Percentiles rank a stretch among this genome's conserved stretches.
Conservation (phyloP, 2,888 invertebrate genomes). For the Hirudinaria manillensis region DNA sequence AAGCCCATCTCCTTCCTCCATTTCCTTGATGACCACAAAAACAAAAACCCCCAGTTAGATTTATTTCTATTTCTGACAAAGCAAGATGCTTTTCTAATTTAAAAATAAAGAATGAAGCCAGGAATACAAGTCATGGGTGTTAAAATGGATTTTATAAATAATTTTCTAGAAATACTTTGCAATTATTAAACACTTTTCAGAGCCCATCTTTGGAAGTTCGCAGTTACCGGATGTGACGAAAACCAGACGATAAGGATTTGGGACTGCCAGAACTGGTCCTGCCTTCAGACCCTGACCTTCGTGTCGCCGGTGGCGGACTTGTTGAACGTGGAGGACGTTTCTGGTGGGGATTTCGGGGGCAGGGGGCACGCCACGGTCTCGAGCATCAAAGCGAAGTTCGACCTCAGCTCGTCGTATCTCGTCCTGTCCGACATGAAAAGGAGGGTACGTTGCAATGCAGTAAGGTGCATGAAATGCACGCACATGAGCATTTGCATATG, state of each 20-base stretch:
- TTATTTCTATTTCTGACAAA: not conserved
- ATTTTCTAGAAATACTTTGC: no score
- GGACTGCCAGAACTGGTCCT: conserved; percentile 90
- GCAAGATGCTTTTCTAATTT: no score
- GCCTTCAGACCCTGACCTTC: conserved; percentile 62
- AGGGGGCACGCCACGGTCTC: conserved; percentile 40
- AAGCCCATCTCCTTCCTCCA: conserved; percentile 79
- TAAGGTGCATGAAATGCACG: not conserved
- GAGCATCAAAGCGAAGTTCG: conserved; percentile 72
- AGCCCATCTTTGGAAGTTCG: conserved; percentile 80
- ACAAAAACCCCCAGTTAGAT: conserved; percentile 59
- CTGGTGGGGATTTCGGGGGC: not conserved
- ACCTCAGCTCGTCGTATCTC: conserved; percentile 77
- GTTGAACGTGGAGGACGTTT: not conserved
- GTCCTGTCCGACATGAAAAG: conserved; percentile 80
- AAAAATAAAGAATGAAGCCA: no score
- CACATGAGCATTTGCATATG: no score
- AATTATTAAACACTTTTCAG: conserved; percentile 3
- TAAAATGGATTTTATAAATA: no score
- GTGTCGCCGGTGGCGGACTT: not conserved
- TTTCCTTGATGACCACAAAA: conserved; percentile 84
- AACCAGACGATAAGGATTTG: conserved; percentile 86
- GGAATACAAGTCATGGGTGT: no score
- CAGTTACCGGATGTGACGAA: conserved; percentile 80
- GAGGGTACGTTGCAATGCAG: conserved; percentile 57